phyloP scores from a whole-genome alignment of 2,888 invertebrate species.

The Pristionchus entomophagus region DNA sequence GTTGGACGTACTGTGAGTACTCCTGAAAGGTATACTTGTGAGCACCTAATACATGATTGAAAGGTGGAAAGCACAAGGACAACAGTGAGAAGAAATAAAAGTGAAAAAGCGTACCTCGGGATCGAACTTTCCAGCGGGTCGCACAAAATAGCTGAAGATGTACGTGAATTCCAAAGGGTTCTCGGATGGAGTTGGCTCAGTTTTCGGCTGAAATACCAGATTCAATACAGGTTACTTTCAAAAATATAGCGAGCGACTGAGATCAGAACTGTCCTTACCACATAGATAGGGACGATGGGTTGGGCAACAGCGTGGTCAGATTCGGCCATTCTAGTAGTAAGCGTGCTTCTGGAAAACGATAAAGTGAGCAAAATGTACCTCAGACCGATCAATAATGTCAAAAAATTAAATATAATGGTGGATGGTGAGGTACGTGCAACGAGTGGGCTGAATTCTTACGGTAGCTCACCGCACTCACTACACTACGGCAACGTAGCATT shows the following conservation, averaged over 20 bases:
- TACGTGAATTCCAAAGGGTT: slow-evolving; percentile 72
- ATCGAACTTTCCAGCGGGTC: slow-evolving; percentile 73
- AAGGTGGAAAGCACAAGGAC: background rate
- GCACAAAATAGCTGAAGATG: slow-evolving; percentile 71
- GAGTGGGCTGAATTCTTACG: no score
- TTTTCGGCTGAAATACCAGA: slow-evolving; percentile 21
- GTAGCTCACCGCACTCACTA: no score
- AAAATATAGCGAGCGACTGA: background rate
- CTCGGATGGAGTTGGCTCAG: slow-evolving; percentile 54
- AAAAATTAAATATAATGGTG: no score
- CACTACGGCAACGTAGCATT: background rate
- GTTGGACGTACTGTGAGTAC: slow-evolving; percentile 64
- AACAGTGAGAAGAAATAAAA: no score
- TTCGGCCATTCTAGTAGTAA: background rate
- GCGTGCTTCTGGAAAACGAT: background rate
- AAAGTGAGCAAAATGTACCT: no score
- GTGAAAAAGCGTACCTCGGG: slow-evolving; percentile 64
- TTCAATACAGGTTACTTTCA: background rate
- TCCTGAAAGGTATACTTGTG: slow-evolving; percentile 48
- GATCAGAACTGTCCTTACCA: background rate
- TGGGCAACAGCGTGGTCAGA: slow-evolving; percentile 11
- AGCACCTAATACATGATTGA: background rate
- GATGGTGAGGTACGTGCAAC: no score
- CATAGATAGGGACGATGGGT: slow-evolving; percentile 43
- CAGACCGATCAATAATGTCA: no score